phyloP scores from a whole-genome alignment of 2,797 vertebrate species.

The Astyanax mexicanus region DNA sequence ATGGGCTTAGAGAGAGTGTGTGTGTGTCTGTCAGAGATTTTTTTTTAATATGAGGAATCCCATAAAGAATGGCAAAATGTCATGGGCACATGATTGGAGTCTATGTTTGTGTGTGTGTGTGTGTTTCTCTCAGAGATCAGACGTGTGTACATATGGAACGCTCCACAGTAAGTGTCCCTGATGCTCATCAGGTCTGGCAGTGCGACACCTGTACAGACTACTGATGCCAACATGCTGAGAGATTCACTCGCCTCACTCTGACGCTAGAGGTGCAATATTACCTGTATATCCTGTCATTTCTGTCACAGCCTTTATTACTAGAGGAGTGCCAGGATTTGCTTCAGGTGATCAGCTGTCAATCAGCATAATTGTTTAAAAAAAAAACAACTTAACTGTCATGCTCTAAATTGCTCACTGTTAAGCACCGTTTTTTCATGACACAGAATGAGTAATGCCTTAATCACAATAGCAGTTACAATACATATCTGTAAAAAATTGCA shows the following conservation, averaged over 20 bases:
- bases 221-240: not conserved
- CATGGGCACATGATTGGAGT: no score
- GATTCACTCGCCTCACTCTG: not conserved
- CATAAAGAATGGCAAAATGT: not conserved
- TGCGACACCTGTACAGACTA: not conserved
- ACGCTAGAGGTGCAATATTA: no score
- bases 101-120: not conserved
- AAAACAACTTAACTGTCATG: no score
- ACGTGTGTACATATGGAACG: not conserved
- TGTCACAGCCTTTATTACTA: no score
- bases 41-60: not conserved
- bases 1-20: conserved; percentile 2
- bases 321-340: no score
- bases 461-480: no score
- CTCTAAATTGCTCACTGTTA: not conserved
- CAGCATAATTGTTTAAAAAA: no score
- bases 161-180: not conserved
- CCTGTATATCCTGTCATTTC: no score
- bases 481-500: not conserved
- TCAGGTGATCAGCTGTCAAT: no score
- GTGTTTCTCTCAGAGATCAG: no score
- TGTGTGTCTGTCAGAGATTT: not conserved
- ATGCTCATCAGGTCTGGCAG: not conserved
- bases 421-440: not conserved
- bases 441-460: not conserved